These are phyloP conservation scores for Tenualosa thibaudeaui DNA, from an alignment of 2,797 vertebrate species.

Conservation along the genomic window DNA sequence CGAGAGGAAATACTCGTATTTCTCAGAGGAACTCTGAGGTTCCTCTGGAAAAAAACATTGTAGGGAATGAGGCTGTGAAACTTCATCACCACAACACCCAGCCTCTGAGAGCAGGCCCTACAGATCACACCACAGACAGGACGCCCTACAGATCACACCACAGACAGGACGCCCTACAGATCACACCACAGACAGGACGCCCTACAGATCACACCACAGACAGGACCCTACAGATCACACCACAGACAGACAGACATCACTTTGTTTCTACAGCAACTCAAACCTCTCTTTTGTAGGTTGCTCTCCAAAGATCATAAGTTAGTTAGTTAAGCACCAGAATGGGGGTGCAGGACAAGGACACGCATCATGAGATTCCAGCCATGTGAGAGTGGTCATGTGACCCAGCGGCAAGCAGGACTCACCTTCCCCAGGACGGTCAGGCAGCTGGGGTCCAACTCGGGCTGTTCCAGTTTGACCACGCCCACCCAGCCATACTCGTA, in stretches of 20 bases:
- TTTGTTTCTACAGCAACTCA: neutral
- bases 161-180: neutral
- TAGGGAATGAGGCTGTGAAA: neutral
- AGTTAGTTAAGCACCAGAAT: neutral
- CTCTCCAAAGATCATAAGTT: too few species aligned
- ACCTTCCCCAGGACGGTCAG: conserved; percentile 98
- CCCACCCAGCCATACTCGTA: conserved; percentile 98
- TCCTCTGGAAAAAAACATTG: neutral
- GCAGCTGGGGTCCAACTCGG: conserved; percentile 93
- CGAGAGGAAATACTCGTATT: neutral
- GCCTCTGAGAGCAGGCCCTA: too few species aligned
- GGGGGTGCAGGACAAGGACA: neutral
- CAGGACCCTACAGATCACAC: neutral
- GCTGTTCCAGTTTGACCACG: conserved; percentile 96
- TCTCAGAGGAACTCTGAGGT: neutral
- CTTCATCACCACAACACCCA: neutral
- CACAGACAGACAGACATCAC: neutral
- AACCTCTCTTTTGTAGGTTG: neutral
- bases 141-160: neutral
- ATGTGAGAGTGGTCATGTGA: neutral
- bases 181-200: neutral
- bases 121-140: neutral
- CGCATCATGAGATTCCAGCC: neutral
- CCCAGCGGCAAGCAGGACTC: conserved; percentile 50
- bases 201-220: neutral